Evolutionary conservation across 2,113 vertebrate species (phyloP).

Genomic region (Clupea harengus): DNA sequence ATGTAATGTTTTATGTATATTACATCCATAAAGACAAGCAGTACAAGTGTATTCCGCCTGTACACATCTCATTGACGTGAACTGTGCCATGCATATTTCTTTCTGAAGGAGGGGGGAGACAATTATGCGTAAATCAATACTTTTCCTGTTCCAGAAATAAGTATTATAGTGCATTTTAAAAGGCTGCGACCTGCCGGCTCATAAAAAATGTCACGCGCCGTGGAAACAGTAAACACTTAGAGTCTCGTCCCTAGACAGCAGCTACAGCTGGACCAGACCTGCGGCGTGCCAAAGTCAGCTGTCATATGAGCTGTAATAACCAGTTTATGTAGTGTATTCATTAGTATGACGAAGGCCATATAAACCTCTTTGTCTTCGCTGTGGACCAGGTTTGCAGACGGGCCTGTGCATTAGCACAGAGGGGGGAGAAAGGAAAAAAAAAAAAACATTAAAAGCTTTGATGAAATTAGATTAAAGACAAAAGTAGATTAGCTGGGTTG

Average conservation of each 20-base stretch:
- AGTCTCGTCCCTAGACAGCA: neutral
- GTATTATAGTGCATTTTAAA: slow-evolving; percentile 82
- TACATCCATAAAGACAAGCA: slow-evolving; percentile 76
- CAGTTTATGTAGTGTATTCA: slow-evolving; percentile 67
- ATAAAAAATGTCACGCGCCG: slow-evolving; percentile 75
- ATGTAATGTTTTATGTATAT: slow-evolving; percentile 80
- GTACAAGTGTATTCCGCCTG: slow-evolving; percentile 62
- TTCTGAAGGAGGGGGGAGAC: slow-evolving; percentile 71
- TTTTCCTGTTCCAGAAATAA: slow-evolving; percentile 78
- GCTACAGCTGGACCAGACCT: neutral
- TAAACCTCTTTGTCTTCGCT: slow-evolving; percentile 67
- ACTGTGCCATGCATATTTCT: slow-evolving; percentile 85
- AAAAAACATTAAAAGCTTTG: slow-evolving; percentile 6
- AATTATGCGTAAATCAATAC: slow-evolving; percentile 96
- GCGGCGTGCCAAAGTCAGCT: neutral
- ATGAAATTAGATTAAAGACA: slow-evolving; percentile 12
- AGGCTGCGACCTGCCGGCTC: slow-evolving; percentile 76
- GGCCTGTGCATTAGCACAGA: neutral
- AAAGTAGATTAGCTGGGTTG: neutral
- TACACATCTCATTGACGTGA: slow-evolving; percentile 83
- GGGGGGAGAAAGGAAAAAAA: neutral
- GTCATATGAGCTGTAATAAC: slow-evolving; percentile 42
- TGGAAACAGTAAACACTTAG: slow-evolving; percentile 63
- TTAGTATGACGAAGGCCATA: slow-evolving; percentile 70
- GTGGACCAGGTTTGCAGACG: slow-evolving; percentile 53